phyloP scores from a whole-genome alignment of 2,113 vertebrate genomes.

The Tragelaphus strepsiceros region DNA sequence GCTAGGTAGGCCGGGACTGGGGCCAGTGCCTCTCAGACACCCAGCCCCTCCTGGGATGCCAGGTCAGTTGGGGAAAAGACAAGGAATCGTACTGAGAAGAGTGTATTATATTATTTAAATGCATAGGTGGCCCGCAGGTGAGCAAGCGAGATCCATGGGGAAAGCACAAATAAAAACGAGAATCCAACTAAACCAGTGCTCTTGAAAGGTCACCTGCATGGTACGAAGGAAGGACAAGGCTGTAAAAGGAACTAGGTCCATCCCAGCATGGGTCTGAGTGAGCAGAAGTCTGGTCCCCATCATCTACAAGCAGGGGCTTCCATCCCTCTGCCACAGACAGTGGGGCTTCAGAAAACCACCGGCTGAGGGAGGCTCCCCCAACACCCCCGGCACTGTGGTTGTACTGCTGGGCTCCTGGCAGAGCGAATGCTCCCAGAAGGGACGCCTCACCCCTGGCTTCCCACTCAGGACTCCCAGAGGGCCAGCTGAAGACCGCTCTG shows the following conservation, averaged over 20 bases:
- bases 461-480: background rate
- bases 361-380: background rate
- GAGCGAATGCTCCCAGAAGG: background rate
- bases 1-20: background rate
- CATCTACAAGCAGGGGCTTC: background rate
- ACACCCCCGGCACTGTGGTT: too few species aligned
- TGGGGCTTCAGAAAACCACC: background rate
- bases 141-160: background rate
- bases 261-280: background rate
- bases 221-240: background rate
- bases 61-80: background rate
- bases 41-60: background rate
- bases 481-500: background rate
- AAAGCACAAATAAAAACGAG: background rate
- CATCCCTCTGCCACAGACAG: background rate
- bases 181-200: background rate
- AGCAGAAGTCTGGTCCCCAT: background rate
- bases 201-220: fast-evolving
- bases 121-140: background rate
- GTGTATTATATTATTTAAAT: background rate
- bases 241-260: background rate
- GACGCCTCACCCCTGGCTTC: background rate
- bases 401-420: background rate
- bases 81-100: background rate
- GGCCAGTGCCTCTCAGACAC: background rate